Evolutionary conservation across 2,113 vertebrate species (phyloP).

Genomic region (Anguilla rostrata): DNA sequence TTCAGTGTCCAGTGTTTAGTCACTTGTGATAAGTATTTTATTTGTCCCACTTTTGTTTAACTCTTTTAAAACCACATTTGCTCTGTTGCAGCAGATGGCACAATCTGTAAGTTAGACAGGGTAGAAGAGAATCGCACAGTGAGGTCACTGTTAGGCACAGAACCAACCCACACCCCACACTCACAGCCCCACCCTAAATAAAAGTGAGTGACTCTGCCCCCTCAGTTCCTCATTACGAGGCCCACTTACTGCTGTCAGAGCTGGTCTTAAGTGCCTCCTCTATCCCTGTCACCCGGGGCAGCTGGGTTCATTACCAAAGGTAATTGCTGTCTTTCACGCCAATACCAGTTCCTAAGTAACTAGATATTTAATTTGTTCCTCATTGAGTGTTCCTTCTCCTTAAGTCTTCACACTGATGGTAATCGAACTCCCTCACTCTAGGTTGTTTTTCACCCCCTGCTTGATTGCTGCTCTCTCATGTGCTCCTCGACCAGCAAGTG

Average conservation of each 20-base stretch:
- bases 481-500: neutral
- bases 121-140: neutral
- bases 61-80: too few relatives aligned
- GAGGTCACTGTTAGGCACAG: neutral
- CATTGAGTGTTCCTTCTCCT: constrained; percentile 38
- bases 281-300: constrained; percentile 30
- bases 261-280: neutral
- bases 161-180: too few relatives aligned
- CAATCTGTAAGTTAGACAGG: neutral
- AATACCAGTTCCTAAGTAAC: constrained; percentile 40
- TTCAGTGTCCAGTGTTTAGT: too few relatives aligned
- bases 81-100: too few relatives aligned
- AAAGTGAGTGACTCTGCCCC: neutral
- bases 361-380: constrained; percentile 40
- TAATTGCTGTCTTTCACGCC: constrained; percentile 49
- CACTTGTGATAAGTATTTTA: neutral
- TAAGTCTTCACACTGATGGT: neutral
- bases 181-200: neutral
- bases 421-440: neutral
- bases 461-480: neutral
- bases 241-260: constrained; percentile 2
- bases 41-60: too few relatives aligned
- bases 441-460: neutral
- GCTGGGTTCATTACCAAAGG: constrained; percentile 39
- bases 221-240: neutral